These are phyloP conservation scores for Portevinia maculata DNA, from an alignment of 2,888 invertebrate species.

Conservation along the genomic window DNA sequence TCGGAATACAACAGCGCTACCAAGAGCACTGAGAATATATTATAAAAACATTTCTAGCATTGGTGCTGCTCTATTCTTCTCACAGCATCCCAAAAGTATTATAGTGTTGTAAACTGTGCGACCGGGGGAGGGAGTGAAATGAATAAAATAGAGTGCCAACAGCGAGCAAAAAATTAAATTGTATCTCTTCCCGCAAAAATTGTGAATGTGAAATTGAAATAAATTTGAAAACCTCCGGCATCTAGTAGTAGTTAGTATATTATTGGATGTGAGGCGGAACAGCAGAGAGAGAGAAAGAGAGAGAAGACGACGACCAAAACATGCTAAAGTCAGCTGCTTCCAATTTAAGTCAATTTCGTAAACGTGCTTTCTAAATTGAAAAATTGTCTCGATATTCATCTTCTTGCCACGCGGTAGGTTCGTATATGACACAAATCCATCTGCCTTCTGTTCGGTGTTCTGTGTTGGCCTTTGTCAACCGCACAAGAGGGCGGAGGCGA, in stretches of 20 bases:
- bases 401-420: conserved; percentile 65
- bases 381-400: conserved; percentile 73
- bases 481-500: not conserved
- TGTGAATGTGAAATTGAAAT: conserved; percentile 64
- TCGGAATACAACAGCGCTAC: not conserved
- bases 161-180: not conserved
- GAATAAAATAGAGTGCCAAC: conserved; percentile 72
- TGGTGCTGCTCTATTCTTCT: conserved; percentile 3
- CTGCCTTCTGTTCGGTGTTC: conserved; percentile 35
- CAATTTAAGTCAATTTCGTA: conserved; percentile 71
- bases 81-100: conserved; percentile 21
- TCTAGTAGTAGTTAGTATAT: not conserved
- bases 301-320: conserved; percentile 8
- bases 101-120: conserved; percentile 26
- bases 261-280: not conserved
- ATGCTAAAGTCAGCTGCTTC: conserved; percentile 69
- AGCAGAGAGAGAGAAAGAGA: not conserved
- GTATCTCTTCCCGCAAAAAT: conserved; percentile 3
- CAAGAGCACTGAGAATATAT: conserved; percentile 16
- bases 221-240: conserved; percentile 62
- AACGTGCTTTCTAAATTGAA: conserved; percentile 71
- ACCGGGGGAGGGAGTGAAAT: conserved; percentile 35
- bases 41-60: conserved; percentile 39
- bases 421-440: conserved; percentile 69
- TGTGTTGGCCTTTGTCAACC: not conserved